phyloP scores from a whole-genome alignment of 1,140 invertebrate species.

The Galleria mellonella region DNA sequence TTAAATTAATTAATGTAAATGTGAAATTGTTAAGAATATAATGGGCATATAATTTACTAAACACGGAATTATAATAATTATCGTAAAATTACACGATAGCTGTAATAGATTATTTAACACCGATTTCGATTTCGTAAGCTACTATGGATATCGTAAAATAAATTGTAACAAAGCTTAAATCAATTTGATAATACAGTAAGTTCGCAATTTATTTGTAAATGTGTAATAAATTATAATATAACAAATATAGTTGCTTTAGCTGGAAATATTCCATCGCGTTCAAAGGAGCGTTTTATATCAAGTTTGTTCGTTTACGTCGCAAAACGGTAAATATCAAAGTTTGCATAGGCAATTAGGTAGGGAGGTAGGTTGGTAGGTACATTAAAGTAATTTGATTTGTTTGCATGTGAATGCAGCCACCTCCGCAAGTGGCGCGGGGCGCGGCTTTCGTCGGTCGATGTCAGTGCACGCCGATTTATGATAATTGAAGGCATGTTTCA shows the following conservation, averaged over 20 bases:
- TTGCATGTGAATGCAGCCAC: constrained; percentile 36
- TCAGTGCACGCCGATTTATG: constrained; percentile 69
- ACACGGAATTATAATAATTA: no score
- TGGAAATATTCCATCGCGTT: not conserved
- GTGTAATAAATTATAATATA: constrained; percentile 3
- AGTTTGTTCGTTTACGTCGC: not conserved
- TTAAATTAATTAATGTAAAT: no score
- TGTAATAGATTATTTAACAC: no score
- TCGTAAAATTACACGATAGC: no score
- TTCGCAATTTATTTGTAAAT: not conserved
- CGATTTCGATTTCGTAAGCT: no score
- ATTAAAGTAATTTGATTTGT: constrained; percentile 49
- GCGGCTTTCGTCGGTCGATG: constrained; percentile 58
- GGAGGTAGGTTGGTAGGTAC: constrained; percentile 21
- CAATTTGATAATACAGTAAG: not conserved
- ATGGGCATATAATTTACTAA: no score
- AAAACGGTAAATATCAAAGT: constrained; percentile 4
- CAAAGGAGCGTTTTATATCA: constrained; percentile 1
- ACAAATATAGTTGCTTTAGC: constrained; percentile 1
- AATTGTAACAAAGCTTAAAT: constrained; percentile 2
- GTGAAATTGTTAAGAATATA: no score
- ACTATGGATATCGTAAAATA: not conserved
- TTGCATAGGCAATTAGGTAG: constrained; percentile 4
- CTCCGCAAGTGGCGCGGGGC: constrained; percentile 42
- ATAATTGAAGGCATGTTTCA: constrained; percentile 73